Evolutionary conservation across 1,140 invertebrate genomes (phyloP).

Genomic region (Apis florea): DNA sequence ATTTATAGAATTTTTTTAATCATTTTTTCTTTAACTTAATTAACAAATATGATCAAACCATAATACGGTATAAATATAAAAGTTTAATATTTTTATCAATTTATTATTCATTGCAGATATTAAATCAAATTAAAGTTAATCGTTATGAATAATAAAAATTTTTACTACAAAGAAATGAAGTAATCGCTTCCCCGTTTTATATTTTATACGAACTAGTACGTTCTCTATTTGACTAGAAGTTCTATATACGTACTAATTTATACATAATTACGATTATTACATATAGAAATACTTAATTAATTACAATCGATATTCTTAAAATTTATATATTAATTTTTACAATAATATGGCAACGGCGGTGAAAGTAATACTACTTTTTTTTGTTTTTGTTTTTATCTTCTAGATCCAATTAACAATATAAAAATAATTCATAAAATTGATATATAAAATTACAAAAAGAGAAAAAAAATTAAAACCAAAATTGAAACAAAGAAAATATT

Average conservation of each 20-base stretch:
- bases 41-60: background rate
- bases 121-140: background rate
- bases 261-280: constrained; percentile 46
- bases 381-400: constrained; percentile 16
- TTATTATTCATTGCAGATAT: constrained; percentile 3
- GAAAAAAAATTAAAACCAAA: background rate
- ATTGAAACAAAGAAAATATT: background rate
- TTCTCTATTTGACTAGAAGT: constrained; percentile 46
- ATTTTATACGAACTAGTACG: constrained; percentile 35
- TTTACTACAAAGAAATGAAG: background rate
- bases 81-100: background rate
- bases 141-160: background rate
- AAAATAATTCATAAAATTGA: constrained; percentile 40
- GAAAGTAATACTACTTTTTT: constrained; percentile 36
- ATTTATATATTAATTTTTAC: constrained; percentile 49
- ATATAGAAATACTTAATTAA: constrained; percentile 50
- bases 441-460: constrained; percentile 6
- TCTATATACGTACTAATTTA: constrained; percentile 47
- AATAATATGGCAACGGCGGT: constrained; percentile 61
- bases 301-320: constrained; percentile 36
- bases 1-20: background rate
- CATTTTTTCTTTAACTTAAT: background rate
- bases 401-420: constrained; percentile 40
- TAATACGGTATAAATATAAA: background rate
- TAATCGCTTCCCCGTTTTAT: constrained; percentile 1